A percentile compares a stretch with the other conserved stretches of the same genome.
phyloP scores from a whole-genome alignment of 1,140 invertebrate genomes.

The Zaprionus taronus region DNA sequence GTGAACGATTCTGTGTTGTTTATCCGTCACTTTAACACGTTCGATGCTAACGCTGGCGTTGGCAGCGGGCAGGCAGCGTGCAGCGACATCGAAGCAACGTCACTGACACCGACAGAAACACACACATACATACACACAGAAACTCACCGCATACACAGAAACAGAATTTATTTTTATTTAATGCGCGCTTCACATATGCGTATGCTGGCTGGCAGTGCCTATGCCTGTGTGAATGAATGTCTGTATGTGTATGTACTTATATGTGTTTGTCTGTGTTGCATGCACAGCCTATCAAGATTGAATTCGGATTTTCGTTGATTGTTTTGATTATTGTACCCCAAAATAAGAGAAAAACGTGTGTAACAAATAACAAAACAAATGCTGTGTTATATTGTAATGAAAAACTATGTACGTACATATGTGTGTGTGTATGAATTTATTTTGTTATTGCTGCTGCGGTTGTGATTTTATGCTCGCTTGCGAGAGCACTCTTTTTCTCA shows the following conservation, averaged over 20 bases:
- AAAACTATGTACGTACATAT: conserved; percentile 50
- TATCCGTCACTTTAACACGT: conserved; percentile 81
- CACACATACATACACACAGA: conserved; percentile 32
- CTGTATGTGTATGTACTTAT: neutral
- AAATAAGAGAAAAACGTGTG: conserved; percentile 28
- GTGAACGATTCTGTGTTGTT: conserved; percentile 66
- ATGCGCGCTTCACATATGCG: conserved; percentile 37
- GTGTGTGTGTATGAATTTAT: conserved; percentile 60
- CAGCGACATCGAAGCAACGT: conserved; percentile 51
- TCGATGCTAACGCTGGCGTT: conserved; percentile 56
- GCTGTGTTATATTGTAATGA: conserved; percentile 27
- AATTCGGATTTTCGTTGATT: conserved; percentile 47
- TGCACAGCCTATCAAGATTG: conserved; percentile 45
- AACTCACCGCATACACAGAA: conserved; percentile 25
- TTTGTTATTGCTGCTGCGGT: conserved; percentile 72
- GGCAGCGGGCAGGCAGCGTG: conserved; percentile 21
- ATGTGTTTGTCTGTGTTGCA: conserved; percentile 35
- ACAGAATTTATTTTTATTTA: conserved; percentile 76
- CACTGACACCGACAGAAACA: conserved; percentile 59
- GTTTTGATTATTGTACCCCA: conserved; percentile 42
- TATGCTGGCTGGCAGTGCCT: conserved; percentile 49
- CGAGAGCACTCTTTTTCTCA: conserved; percentile 36
- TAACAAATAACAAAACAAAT: conserved; percentile 30
- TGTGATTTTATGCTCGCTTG: conserved; percentile 70
- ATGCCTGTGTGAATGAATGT: conserved; percentile 15